Evolutionary conservation across 2,113 vertebrate species (phyloP).

Genomic region (Epinephelus lanceolatus): DNA sequence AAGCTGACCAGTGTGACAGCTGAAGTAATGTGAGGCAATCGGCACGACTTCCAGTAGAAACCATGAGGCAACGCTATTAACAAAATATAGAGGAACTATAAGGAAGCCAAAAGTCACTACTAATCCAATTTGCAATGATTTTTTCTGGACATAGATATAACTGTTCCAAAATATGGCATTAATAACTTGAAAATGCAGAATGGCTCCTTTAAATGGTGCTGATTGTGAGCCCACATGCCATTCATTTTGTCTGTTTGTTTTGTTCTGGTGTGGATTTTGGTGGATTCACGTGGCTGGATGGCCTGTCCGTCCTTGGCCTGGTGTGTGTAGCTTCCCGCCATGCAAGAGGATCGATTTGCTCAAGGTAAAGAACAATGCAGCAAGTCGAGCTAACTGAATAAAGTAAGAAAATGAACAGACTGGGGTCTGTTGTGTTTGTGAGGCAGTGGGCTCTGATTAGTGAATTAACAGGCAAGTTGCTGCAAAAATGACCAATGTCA

Average conservation of each 20-base stretch:
- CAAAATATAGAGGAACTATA: background rate
- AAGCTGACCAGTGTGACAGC: background rate
- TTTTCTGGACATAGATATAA: background rate
- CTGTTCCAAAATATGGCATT: background rate
- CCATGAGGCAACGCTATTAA: background rate
- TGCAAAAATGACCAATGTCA: background rate
- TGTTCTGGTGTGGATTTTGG: constrained; percentile 5
- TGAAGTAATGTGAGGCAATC: background rate
- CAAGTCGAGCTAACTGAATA: background rate
- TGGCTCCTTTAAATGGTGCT: background rate
- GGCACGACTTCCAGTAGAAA: background rate
- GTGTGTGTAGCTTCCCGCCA: background rate
- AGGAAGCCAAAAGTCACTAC: too few relatives aligned
- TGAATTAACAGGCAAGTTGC: background rate
- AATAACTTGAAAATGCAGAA: background rate
- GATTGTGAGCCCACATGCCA: background rate
- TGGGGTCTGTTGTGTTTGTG: background rate
- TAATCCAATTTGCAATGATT: too few relatives aligned
- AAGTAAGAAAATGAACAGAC: constrained; percentile 12
- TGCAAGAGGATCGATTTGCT: constrained; percentile 3
- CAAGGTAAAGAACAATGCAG: background rate
- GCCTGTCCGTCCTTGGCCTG: background rate
- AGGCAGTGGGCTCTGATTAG: background rate
- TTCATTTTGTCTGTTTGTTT: constrained; percentile 12
- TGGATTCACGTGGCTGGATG: constrained; percentile 11